These are phyloP conservation scores for Hirudinaria manillensis DNA, from an alignment of 2,888 invertebrate genomes.

Conservation along the genomic window DNA sequence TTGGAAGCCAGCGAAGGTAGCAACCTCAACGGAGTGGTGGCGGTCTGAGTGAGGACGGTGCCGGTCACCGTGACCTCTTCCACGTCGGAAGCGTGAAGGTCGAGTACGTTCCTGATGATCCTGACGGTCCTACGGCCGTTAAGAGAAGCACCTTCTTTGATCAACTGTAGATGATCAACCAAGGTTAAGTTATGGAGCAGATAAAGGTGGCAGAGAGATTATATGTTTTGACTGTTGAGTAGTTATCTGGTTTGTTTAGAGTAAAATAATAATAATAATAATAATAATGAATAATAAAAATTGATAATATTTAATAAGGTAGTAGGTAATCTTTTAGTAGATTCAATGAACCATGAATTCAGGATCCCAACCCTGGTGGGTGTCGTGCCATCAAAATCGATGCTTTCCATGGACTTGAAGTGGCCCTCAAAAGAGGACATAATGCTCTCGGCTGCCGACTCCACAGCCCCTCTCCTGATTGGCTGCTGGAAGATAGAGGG, in stretches of 20 bases:
- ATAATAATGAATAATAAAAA: too few relatives aligned
- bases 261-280: too few relatives aligned
- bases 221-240: too few relatives aligned
- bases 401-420: neutral
- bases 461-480: neutral
- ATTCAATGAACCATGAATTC: too few relatives aligned
- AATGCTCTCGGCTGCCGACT: neutral
- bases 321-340: too few relatives aligned
- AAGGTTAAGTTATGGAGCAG: neutral
- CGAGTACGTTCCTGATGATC: constrained; percentile 44
- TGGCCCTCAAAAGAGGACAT: neutral
- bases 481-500: too few relatives aligned
- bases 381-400: constrained; percentile 35
- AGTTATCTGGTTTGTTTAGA: too few relatives aligned
- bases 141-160: constrained; percentile 45
- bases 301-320: too few relatives aligned
- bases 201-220: neutral
- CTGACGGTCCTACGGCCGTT: constrained; percentile 44
- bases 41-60: constrained; percentile 43
- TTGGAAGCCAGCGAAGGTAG: constrained; percentile 47
- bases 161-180: constrained; percentile 40
- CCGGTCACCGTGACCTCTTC: constrained; percentile 40
- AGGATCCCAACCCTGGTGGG: constrained; percentile 44
- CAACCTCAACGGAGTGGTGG: constrained; percentile 43
- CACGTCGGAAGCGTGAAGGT: constrained; percentile 40